Evolutionary conservation across 2,888 invertebrate species (phyloP).

Genomic region (Coleophora flavipennella): DNA sequence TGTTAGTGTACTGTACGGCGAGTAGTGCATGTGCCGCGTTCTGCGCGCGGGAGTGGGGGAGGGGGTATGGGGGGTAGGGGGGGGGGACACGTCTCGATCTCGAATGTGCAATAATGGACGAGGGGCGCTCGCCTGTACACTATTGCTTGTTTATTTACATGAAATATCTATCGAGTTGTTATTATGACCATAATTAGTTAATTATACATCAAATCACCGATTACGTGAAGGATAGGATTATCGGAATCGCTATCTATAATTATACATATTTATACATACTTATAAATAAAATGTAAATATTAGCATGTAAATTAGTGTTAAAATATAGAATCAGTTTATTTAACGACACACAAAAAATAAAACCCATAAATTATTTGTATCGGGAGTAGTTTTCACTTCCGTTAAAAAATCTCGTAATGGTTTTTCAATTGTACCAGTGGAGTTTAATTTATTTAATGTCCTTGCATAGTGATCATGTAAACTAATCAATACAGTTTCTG

Average conservation of each 20-base stretch:
- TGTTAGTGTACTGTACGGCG: constrained; percentile 20
- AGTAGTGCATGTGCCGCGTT: no score
- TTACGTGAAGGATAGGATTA: constrained; percentile 63
- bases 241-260: constrained; percentile 66
- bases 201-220: constrained; percentile 68
- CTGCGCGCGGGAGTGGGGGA: not conserved
- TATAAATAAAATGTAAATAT: constrained; percentile 72
- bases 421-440: constrained; percentile 71
- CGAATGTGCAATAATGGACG: constrained; percentile 59
- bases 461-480: constrained; percentile 40
- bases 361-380: constrained; percentile 69
- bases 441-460: constrained; percentile 63
- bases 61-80: constrained; percentile 1
- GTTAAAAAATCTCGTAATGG: constrained; percentile 71
- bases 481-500: constrained; percentile 27
- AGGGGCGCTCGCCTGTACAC: constrained; percentile 49
- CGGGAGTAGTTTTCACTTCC: constrained; percentile 66
- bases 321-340: constrained; percentile 72
- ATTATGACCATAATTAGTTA: constrained; percentile 72
- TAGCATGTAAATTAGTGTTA: constrained; percentile 69
- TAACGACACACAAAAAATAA: constrained; percentile 66
- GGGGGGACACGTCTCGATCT: constrained; percentile 39
- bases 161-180: constrained; percentile 71
- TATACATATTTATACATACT: constrained; percentile 73
- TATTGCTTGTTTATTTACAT: constrained; percentile 71